Evolutionary conservation across 2,888 invertebrate genomes (phyloP), one percentile per base, ranked within the genome.

Genomic region (Caenorhabditis drosophilae): DNA sequence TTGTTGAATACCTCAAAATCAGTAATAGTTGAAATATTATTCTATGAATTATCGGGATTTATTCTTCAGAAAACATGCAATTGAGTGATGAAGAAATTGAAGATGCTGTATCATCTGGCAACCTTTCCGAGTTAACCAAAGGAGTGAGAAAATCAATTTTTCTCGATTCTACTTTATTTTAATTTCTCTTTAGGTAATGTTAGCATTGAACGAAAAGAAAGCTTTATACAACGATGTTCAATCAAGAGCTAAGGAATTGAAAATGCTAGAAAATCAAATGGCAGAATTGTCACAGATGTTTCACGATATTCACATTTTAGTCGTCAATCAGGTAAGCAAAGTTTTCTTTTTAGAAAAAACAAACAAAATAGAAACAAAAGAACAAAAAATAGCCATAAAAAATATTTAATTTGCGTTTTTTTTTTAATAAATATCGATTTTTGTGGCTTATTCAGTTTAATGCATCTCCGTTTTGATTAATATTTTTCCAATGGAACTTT

Each of bases 201-300:
- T 67, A 7, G 60, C 56, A 1, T 22, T 59, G 42, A 60, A 54
- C 27, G 67, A 67, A 42, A 67, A 67, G 35, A 67, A 60, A 20
- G 60, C 56, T 4, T n/a, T 67, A 35, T 67, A 67, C 35, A 57
- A 60, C 34, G 67, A 67, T 42, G 67, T 67, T 16, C 56, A 61
- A 23, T 67, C 67, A 2, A 51, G 67, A 2, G 57, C 67, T 1
- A 53, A 56, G 31, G 67, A 67, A 22, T 45, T 67, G 38, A 67
- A 67, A 22, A 22, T 48, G 22, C 25, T 67, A 36, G 67, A 67
- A 38, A 35, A 36, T 16, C 60, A 61, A 36, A 67, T 67, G 58
- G 51, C 44, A 16, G 57, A 67, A 25, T 48, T 67, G 6, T 60
- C 67, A 11, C 58, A 67, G 20, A 60, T 67, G 56, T 67, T 67